Evolutionary conservation across 2,797 vertebrate genomes (phyloP), one percentile per base, ranked within the genome.

Genomic region (Buceros bicornis): DNA sequence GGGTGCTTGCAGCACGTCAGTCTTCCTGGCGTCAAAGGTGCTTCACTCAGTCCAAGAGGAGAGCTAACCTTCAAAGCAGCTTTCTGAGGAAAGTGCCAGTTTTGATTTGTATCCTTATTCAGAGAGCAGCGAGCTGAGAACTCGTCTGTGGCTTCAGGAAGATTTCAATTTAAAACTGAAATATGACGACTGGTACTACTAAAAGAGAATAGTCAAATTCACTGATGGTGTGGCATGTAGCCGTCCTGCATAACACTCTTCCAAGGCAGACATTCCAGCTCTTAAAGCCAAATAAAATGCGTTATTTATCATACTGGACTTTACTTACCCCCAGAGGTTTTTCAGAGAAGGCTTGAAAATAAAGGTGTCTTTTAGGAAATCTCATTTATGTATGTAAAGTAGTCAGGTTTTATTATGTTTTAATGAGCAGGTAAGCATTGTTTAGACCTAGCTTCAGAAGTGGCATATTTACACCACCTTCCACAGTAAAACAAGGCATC

Each of bases 281-380:
- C n/a, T 43, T 62, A 73, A 65, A 81, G 79, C n/a, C 82, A 53
- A 72, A 88, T 80, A 82, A 83, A 82, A 69, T 45, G 9, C 70
- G 89, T 85, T 79, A 62, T 64, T 83, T 91, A 57, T 66, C 26
- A 7, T 43, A 70, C 29, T 28, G 74, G 95, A 85, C 26, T 33
- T 83, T 67, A 51, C 13, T 70, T 96, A 93, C 67, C 88, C 84
- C 84, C 60, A 35, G 58, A 81, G 53, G 25, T 66, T 76, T 91
- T 85, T 91, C 65, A 90, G 70, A 94, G 62, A 47, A 91, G 57
- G 48, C 70, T 54, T 91, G 91, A 94, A 96, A 96, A 93, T 28
- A 86, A 93, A 97, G 7, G 16, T 53, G 37, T 67, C 79, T 64
- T 96, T 95, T 79, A 81, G 56, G 40, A 94, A 97, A 37, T 18